phyloP scores from a whole-genome alignment of 2,888 invertebrate species.

The Petrophora chlorosata region DNA sequence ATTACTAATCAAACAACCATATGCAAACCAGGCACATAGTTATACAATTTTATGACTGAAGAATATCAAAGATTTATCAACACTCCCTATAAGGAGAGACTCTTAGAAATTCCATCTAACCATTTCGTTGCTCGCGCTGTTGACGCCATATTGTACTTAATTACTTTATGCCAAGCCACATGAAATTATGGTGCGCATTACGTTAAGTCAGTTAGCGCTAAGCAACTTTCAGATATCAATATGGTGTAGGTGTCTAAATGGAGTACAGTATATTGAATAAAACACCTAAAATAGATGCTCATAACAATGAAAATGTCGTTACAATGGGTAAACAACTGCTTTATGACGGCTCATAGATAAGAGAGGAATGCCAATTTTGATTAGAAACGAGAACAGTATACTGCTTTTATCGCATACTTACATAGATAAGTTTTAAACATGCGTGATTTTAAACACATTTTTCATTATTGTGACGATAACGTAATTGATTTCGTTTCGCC shows the following conservation, averaged over 20 bases:
- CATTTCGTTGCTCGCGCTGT: slow-evolving; percentile 51
- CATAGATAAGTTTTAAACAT: slow-evolving; percentile 68
- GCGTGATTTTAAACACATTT: slow-evolving; percentile 66
- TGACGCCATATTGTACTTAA: slow-evolving; percentile 52
- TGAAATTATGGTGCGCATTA: slow-evolving; percentile 37
- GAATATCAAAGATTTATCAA: slow-evolving; percentile 64
- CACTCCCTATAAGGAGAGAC: slow-evolving; percentile 57
- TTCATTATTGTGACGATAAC: slow-evolving; percentile 48
- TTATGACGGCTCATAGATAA: slow-evolving; percentile 69
- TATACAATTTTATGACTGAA: slow-evolving; percentile 66
- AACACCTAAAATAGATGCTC: slow-evolving; percentile 41
- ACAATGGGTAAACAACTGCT: slow-evolving; percentile 59
- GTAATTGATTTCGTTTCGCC: slow-evolving; percentile 30
- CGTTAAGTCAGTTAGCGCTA: slow-evolving; percentile 18
- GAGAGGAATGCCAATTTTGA: slow-evolving; percentile 76
- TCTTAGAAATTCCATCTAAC: slow-evolving; percentile 56
- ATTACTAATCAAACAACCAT: slow-evolving; percentile 64
- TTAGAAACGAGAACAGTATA: slow-evolving; percentile 74
- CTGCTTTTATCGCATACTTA: slow-evolving; percentile 68
- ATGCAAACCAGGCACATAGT: slow-evolving; percentile 72
- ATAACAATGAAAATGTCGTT: slow-evolving; percentile 56
- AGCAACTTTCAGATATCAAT: slow-evolving; percentile 29
- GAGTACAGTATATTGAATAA: slow-evolving; percentile 27
- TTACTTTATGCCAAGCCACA: slow-evolving; percentile 35
- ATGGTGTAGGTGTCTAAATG: slow-evolving; percentile 36